Evolutionary conservation across 2,888 invertebrate genomes (phyloP).

Genomic region (Tineola bisselliella): DNA sequence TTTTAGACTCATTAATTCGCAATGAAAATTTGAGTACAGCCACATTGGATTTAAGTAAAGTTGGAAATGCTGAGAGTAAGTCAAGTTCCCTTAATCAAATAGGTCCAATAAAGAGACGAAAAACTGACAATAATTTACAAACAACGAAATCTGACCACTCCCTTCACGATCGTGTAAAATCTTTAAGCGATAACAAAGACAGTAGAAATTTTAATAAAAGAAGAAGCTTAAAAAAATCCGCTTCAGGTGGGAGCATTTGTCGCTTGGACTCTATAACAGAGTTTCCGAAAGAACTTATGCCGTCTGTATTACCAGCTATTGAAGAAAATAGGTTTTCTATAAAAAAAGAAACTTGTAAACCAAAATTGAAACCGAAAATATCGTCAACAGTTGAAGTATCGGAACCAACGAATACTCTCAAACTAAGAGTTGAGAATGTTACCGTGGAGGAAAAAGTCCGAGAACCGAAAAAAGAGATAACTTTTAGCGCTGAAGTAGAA

Average conservation of each 20-base stretch:
- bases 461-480: conserved; percentile 44
- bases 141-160: conserved; percentile 60
- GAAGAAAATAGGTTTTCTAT: conserved; percentile 50
- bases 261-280: conserved; percentile 58
- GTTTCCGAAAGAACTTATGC: conserved; percentile 36
- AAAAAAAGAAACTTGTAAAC: conserved; percentile 29
- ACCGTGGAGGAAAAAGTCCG: conserved; percentile 66
- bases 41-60: conserved; percentile 53
- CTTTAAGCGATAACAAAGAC: conserved; percentile 29
- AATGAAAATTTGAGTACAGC: conserved; percentile 61
- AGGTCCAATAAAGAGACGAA: conserved; percentile 24
- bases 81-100: conserved; percentile 18
- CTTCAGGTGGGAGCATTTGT: conserved; percentile 49
- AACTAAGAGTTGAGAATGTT: conserved; percentile 66
- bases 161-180: conserved; percentile 41
- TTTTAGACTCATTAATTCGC: conserved; percentile 62
- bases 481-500: conserved; percentile 38
- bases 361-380: conserved; percentile 61
- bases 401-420: conserved; percentile 51
- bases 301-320: conserved; percentile 42
- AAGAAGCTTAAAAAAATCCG: conserved; percentile 51
- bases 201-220: conserved; percentile 31
- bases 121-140: conserved; percentile 29
- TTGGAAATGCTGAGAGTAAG: conserved; percentile 28
- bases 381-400: conserved; percentile 64